Evolutionary conservation across 2,888 invertebrate species (phyloP).

Genomic region (Phyto melanocephala): DNA sequence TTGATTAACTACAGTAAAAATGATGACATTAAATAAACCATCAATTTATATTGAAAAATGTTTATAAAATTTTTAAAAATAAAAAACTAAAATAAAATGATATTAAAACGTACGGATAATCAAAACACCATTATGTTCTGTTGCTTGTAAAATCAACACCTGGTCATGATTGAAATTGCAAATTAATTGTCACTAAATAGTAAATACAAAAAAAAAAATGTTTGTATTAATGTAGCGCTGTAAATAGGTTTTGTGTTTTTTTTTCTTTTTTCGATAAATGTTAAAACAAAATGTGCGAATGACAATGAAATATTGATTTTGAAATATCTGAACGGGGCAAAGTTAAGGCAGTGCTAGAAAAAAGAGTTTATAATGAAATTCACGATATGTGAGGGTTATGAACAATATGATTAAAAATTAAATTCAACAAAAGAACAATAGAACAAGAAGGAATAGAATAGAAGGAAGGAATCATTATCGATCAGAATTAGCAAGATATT

Average conservation of each 20-base stretch:
- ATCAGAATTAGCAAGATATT: too few species aligned
- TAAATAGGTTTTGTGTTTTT: background rate
- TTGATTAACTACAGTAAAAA: slow-evolving; percentile 7
- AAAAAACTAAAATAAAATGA: background rate
- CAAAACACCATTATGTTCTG: slow-evolving; percentile 8
- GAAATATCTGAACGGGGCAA: background rate
- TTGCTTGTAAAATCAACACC: slow-evolving; percentile 3
- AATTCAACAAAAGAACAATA: too few species aligned
- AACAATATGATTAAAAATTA: too few species aligned
- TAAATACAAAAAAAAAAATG: background rate
- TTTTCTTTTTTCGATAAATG: background rate
- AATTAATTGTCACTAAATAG: background rate
- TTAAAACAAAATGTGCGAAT: background rate
- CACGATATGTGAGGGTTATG: too few species aligned
- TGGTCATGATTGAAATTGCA: slow-evolving; percentile 17
- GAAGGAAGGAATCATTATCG: too few species aligned
- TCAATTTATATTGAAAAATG: background rate
- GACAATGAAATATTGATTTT: background rate
- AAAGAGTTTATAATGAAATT: too few species aligned
- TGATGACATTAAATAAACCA: slow-evolving; percentile 15
- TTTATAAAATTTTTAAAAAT: background rate
- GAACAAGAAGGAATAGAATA: too few species aligned
- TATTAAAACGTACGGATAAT: background rate
- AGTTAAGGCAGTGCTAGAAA: too few species aligned
- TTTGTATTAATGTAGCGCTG: background rate